Evolutionary conservation across 2,888 invertebrate species (phyloP), one percentile per base, ranked within the genome.

Genomic region (Cantharis rustica): DNA sequence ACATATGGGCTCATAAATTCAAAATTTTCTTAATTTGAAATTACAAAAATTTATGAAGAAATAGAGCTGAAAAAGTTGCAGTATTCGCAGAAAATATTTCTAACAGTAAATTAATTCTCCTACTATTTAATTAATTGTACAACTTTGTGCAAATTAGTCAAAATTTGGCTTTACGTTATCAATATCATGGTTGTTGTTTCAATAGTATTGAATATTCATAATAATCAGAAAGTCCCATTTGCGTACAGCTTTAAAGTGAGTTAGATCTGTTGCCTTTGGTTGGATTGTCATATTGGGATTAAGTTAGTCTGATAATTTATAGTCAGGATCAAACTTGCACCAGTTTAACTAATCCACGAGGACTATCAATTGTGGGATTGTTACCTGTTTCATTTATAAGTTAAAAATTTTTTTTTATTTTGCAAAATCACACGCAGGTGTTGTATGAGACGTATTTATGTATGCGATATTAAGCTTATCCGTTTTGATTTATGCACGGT

Each of bases 291-390:
- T 85, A 86, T 86, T 85, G 84, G 86, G 87, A 88, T 88, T 88
- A 87, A 84, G 84, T 82, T 86, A 86, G 87, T 86, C 87, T 83
- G 80, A 83, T 87, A 87, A 88, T 88, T 87, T 88, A 88, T 86
- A 82, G 84, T 78, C 79, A 74, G 82, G 83, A 84, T 84, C 84
- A 84, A 82, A 83, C 79, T 76, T 81, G 80, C 80, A 83, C 84
- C 85, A 84, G 82, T 84, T 84, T 84, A 85, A 78, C 82, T 88
- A 88, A 88, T 88, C 88, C 88, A 87, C 81, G 79, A 81, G 83
- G 86, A 86, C 88, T 87, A 88, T 88, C 88, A 88, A 88, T 88
- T 88, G 86, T 86, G 87, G 88, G 88, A 88, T 88, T 88, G 87
- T 85, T 87, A 86, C 86, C 86, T 86, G 85, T 79, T 84, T 83